Conservation (phyloP, 2,888 invertebrate species). For the Noctua comes region DNA sequence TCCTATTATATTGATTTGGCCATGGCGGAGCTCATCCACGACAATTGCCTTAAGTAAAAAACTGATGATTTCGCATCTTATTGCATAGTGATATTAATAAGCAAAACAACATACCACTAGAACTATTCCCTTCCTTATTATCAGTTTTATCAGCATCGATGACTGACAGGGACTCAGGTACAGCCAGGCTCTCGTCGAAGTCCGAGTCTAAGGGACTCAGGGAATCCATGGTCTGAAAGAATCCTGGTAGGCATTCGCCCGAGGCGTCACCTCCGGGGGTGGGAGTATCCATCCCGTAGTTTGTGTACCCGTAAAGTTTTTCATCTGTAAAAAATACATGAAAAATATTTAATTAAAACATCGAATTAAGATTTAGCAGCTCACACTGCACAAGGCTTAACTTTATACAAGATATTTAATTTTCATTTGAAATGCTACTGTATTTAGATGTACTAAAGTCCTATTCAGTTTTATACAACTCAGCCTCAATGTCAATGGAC, state of each 20-base stretch:
- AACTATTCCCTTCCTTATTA: constrained; percentile 79
- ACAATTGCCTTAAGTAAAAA: neutral
- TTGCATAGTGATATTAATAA: neutral
- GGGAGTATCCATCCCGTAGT: constrained; percentile 87
- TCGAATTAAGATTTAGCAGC: neutral
- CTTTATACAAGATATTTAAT: neutral
- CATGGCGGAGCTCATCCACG: neutral
- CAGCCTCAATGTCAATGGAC: neutral
- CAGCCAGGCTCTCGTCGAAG: constrained; percentile 94
- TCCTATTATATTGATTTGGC: neutral
- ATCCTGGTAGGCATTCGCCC: constrained; percentile 86
- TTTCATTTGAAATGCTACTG: neutral
- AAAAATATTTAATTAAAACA: neutral
- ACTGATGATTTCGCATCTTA: neutral
- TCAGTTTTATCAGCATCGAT: constrained; percentile 89
- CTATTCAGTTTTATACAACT: no score
- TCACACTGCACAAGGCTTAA: neutral
- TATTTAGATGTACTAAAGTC: neutral
- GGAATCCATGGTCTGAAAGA: constrained; percentile 89
- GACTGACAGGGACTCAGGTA: constrained; percentile 94
- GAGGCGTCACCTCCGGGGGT: constrained; percentile 77
- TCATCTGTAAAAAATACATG: constrained; percentile 79
- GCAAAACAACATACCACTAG: constrained; percentile 68
- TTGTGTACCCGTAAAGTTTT: constrained; percentile 86
- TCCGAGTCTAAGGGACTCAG: constrained; percentile 92